Conservation (phyloP, 2,113 vertebrate species). For the Malurus elegans region DNA sequence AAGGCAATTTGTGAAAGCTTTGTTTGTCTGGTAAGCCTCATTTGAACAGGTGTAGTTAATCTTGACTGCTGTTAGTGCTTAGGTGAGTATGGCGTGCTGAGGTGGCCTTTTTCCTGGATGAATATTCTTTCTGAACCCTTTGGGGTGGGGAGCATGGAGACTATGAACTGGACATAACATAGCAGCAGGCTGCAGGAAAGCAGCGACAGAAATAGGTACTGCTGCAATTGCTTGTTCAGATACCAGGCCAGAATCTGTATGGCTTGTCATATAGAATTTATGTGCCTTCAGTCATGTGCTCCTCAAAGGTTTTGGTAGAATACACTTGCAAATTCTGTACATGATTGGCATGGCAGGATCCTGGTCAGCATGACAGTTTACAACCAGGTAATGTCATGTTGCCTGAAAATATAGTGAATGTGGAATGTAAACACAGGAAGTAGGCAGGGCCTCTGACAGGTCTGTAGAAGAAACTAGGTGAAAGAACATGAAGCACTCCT, state of each 20-base stretch:
- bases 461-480: not conserved
- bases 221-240: not conserved
- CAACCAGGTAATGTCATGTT: not conserved
- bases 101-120: not conserved
- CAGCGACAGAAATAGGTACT: not conserved
- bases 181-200: not conserved
- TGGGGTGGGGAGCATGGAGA: not conserved
- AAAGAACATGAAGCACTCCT: not conserved
- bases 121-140: not conserved
- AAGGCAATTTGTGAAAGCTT: not conserved
- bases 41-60: not conserved
- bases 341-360: not conserved
- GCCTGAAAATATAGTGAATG: not conserved
- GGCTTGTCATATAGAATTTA: not conserved
- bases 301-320: not conserved
- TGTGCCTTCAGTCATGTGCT: not conserved
- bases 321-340: not conserved
- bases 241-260: not conserved
- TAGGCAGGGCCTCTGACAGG: not conserved
- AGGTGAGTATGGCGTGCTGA: not conserved
- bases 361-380: not conserved
- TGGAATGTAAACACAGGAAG: not conserved
- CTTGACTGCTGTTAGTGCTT: not conserved
- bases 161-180: not conserved
- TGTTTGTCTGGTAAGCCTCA: not conserved